Evolutionary conservation across 2,888 invertebrate genomes (phyloP), one percentile per base, ranked within the genome.

Genomic region (Nomada hirtipes): DNA sequence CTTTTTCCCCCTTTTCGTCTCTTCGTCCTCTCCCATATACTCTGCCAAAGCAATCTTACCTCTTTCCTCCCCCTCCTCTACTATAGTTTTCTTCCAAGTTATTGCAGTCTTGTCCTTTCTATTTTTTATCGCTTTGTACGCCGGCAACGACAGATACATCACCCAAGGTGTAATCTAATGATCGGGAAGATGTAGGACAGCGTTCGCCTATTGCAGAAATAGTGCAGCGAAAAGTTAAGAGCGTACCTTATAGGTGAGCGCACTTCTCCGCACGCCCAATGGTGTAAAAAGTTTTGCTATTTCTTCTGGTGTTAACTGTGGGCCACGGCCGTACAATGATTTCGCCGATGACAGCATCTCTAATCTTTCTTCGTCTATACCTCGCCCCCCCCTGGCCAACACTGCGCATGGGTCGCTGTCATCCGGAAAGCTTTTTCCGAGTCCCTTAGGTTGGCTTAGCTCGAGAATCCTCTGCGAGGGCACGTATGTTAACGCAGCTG

Each of bases 141-240:
- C 42, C 0, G 92, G 92, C 29, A 92, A 18, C 0, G 91, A 78
- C 18, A 92, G 70, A 57, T 85, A 83, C 4, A 82, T 67, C 82
- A 91, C 79, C 90, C 92, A 91, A 7, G 85, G 70, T 13, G 91
- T 89, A 2, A 89, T 68, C 92, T 91, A 20, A 13, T 15, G 13
- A 23, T 7, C 18, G 42, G 2, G 9, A 29, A 0, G 2, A 4
- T 4, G 36, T 4, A 10, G 4, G 18, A 10, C 23, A 23, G 13
- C 7, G 9, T 23, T 18, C 29, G 18, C 29, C 1, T 20, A 4
- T 42, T 7, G 23, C 7, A 1, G 4, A 29, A 29, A 59, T 15
- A 13, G 23, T 1, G 3, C 0, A 57, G 0, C 0, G 4, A 26
- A 20, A 2, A 52, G 10, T 18, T 10, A 42, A 18, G 7, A 1